Evolutionary conservation across 2,888 invertebrate genomes (phyloP).

Genomic region (Cordilura impudica): DNA sequence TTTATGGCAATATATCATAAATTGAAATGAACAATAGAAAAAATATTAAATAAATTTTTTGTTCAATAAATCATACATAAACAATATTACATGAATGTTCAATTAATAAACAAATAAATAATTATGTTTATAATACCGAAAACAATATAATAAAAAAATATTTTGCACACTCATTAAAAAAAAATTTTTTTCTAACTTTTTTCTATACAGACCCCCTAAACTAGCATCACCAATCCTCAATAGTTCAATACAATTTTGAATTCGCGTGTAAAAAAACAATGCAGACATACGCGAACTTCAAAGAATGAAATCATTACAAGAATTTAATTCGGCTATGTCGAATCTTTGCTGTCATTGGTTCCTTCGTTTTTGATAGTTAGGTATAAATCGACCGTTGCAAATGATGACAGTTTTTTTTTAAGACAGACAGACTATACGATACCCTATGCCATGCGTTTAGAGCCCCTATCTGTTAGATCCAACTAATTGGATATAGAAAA

Average conservation of each 20-base stretch:
- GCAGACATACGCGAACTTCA: not conserved
- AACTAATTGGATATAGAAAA: no score
- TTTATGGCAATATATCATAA: not conserved
- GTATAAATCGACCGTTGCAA: no score
- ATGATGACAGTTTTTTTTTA: no score
- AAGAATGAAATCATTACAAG: not conserved
- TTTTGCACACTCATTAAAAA: not conserved
- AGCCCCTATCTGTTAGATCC: no score
- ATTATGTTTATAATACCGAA: constrained; percentile 7
- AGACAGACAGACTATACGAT: no score
- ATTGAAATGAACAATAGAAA: not conserved
- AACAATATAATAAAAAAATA: not conserved
- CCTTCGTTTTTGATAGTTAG: no score
- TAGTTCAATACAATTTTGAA: constrained; percentile 7
- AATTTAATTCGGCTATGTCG: no score
- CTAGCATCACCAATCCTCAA: not conserved
- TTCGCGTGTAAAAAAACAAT: not conserved
- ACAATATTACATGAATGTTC: constrained; percentile 29
- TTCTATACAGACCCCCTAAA: not conserved
- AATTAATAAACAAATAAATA: constrained; percentile 50
- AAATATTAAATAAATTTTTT: not conserved
- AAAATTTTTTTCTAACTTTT: not conserved
- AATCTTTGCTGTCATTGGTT: no score
- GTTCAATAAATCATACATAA: constrained; percentile 6
- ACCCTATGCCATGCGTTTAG: no score